Percentiles rank a stretch among this genome's conserved stretches.
These are phyloP conservation scores for Coregonus clupeaformis DNA, from an alignment of 2,113 vertebrate genomes.

Conservation along the genomic window DNA sequence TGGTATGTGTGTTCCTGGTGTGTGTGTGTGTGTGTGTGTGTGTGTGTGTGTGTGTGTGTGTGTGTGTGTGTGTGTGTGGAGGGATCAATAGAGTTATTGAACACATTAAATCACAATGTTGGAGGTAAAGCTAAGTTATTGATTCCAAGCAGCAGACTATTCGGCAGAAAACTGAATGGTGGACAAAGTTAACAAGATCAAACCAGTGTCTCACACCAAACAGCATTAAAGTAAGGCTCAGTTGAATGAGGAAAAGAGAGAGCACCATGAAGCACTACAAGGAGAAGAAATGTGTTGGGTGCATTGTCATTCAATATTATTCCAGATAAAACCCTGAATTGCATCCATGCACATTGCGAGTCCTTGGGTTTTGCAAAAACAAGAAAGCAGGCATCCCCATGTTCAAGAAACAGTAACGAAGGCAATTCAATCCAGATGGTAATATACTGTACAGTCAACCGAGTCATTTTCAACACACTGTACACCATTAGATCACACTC, in stretches of 20 bases:
- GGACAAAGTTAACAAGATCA: constrained; percentile 52
- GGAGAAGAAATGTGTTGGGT: constrained; percentile 1
- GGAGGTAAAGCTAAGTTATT: constrained; percentile 47
- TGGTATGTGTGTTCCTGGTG: neutral
- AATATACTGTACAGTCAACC: no score
- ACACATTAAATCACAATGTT: constrained; percentile 51
- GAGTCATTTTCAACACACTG: no score
- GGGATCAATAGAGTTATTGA: constrained; percentile 50
- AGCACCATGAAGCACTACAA: neutral
- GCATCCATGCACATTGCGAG: no score
- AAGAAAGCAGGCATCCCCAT: no score
- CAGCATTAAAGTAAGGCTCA: constrained; percentile 28
- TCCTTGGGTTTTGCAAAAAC: no score
- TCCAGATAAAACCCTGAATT: no score
- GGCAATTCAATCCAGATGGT: no score
- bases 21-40: neutral
- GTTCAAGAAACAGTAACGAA: no score
- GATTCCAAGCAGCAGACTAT: constrained; percentile 45
- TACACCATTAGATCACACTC: no score
- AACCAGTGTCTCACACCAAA: constrained; percentile 25
- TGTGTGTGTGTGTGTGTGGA: neutral
- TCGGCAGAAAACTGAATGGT: constrained; percentile 40
- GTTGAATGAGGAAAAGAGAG: constrained; percentile 10
- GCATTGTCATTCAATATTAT: neutral
- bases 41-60: neutral